A percentile compares a stretch with the other conserved stretches of the same genome.
phyloP scores from a whole-genome alignment of 2,888 invertebrate genomes.

The Periphyllus acericola region DNA sequence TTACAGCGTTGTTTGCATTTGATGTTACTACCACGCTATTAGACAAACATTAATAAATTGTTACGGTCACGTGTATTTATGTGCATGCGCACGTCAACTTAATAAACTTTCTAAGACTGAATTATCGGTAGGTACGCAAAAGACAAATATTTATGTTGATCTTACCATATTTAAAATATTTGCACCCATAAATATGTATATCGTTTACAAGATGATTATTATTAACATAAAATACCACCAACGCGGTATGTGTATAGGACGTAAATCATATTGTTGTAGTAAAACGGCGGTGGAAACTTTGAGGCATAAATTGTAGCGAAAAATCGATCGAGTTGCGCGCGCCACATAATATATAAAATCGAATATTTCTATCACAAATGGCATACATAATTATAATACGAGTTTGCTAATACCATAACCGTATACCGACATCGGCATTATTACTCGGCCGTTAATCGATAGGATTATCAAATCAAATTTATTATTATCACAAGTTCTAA shows the following conservation, averaged over 20 bases:
- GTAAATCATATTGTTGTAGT: not conserved
- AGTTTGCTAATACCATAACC: not conserved
- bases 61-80: not conserved
- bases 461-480: not conserved
- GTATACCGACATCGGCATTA: not conserved
- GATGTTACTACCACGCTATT: too few relatives aligned
- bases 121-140: not conserved
- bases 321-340: not conserved
- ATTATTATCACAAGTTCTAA: not conserved
- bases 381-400: not conserved
- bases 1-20: too few relatives aligned
- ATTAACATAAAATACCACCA: not conserved
- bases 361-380: not conserved
- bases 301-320: not conserved
- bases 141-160: not conserved
- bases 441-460: not conserved
- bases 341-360: not conserved
- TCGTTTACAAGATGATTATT: slow-evolving; percentile 4
- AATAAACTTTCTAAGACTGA: not conserved
- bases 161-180: slow-evolving; percentile 1
- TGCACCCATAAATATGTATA: not conserved
- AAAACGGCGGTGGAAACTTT: not conserved
- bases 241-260: too few relatives aligned
- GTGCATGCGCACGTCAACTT: not conserved
- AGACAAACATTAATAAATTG: too few relatives aligned